These are phyloP conservation scores for Thripadectes ignobilis DNA, from an alignment of 2,797 vertebrate species.

Conservation along the genomic window DNA sequence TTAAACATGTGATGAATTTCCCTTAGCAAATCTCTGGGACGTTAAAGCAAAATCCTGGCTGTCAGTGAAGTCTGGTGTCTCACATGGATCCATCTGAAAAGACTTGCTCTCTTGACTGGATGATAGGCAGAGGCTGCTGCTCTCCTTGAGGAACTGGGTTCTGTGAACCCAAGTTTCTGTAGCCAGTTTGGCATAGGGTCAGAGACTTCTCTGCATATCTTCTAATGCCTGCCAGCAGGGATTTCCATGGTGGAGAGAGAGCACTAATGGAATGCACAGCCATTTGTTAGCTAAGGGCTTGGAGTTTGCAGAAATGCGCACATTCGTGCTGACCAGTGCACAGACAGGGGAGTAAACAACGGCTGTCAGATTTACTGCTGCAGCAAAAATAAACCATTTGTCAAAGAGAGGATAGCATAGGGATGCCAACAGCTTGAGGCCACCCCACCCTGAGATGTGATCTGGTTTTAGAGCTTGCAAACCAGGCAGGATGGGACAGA, in stretches of 20 bases:
- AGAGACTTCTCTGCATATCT: not conserved
- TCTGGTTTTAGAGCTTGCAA: not conserved
- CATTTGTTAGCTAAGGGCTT: constrained; percentile 21
- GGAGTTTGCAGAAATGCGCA: not conserved
- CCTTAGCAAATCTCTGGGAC: not conserved
- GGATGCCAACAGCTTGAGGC: constrained; percentile 25
- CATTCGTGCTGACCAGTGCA: constrained; percentile 10
- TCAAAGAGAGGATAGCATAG: not conserved
- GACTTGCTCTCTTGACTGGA: not conserved
- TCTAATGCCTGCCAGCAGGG: not conserved
- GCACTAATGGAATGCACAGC: not conserved
- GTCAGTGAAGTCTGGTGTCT: not conserved
- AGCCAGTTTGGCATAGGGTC: not conserved
- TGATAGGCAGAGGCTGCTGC: fast-evolving
- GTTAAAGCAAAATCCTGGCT: not conserved
- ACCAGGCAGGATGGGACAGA: not conserved
- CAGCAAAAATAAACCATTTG: constrained; percentile 57
- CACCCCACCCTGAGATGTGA: not conserved
- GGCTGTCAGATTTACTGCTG: constrained; percentile 49
- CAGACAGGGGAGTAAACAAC: constrained; percentile 46
- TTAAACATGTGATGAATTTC: not conserved
- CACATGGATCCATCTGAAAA: not conserved
- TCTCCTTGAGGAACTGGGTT: not conserved
- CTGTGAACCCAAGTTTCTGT: not conserved
- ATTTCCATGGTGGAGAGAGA: not conserved